Percentiles rank a stretch among this genome's conserved stretches.
Evolutionary conservation across 2,888 invertebrate genomes (phyloP).

Genomic region (Campoplex nolae): DNA sequence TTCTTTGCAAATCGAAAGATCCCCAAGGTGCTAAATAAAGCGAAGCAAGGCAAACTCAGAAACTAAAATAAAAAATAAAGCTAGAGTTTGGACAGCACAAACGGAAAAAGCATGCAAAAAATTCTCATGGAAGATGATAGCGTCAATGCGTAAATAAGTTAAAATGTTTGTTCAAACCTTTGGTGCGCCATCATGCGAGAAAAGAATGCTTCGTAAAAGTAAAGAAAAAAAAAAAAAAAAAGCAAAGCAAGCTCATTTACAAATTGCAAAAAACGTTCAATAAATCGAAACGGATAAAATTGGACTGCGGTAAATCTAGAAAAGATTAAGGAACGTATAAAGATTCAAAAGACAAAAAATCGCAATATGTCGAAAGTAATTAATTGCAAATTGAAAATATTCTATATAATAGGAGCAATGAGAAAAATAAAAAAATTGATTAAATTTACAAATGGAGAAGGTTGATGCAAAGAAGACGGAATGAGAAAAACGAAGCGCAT

Average conservation of each 20-base stretch:
- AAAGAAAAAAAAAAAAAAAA: background rate
- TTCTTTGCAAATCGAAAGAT: background rate
- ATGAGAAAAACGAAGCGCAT: conserved; percentile 16
- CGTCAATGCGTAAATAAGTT: background rate
- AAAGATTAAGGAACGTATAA: no score
- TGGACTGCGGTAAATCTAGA: no score
- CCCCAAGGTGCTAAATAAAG: background rate
- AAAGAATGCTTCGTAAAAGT: background rate
- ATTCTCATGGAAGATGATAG: conserved; percentile 40
- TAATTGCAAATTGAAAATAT: no score
- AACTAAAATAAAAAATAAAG: background rate
- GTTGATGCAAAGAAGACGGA: no score
- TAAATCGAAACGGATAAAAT: background rate
- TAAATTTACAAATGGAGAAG: background rate
- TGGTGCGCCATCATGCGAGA: conserved; percentile 17
- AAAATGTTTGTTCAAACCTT: conserved; percentile 2
- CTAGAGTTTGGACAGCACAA: background rate
- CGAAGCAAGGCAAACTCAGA: background rate
- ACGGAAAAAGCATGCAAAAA: conserved; percentile 23
- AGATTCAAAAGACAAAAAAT: background rate
- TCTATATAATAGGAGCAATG: no score
- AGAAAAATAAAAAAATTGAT: background rate
- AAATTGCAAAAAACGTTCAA: background rate
- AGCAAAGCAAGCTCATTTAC: background rate
- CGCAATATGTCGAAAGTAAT: background rate